Conservation (phyloP, 2,113 vertebrate species). For the Hystrix brachyura region DNA sequence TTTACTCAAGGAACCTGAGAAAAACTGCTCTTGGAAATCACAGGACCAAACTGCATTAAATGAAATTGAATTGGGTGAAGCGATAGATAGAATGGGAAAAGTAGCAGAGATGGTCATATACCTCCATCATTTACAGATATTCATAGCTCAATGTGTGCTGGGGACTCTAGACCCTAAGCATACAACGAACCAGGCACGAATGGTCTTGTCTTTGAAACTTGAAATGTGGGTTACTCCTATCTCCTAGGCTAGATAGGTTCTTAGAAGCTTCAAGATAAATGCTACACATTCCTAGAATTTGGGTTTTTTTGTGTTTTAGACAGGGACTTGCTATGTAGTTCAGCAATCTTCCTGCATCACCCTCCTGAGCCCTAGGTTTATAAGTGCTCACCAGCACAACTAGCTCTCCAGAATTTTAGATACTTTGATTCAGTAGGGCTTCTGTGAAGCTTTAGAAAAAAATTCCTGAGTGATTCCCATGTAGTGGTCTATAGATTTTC, state of each 20-base stretch:
- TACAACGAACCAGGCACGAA: neutral
- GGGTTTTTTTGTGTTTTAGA: neutral
- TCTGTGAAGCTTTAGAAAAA: neutral
- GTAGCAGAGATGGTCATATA: neutral
- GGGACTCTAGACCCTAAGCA: neutral
- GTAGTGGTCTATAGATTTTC: neutral
- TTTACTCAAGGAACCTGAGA: neutral
- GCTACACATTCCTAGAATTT: neutral
- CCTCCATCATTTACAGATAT: neutral
- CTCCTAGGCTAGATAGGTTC: neutral
- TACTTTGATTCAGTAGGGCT: slow-evolving; percentile 17
- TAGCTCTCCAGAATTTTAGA: neutral
- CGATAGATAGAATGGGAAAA: neutral
- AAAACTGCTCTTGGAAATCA: neutral
- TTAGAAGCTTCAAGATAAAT: slow-evolving; percentile 18
- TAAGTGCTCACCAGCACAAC: neutral
- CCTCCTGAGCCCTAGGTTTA: neutral
- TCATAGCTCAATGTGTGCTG: neutral
- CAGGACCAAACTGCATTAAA: neutral
- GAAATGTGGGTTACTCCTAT: neutral
- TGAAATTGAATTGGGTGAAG: neutral
- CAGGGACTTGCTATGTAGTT: neutral
- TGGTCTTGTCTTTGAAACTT: neutral
- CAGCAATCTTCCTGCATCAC: neutral
- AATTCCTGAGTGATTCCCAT: neutral